Evolutionary conservation across 1,140 invertebrate genomes (phyloP), one percentile per base, ranked within the genome.

Genomic region (Drosophila neocordata): DNA sequence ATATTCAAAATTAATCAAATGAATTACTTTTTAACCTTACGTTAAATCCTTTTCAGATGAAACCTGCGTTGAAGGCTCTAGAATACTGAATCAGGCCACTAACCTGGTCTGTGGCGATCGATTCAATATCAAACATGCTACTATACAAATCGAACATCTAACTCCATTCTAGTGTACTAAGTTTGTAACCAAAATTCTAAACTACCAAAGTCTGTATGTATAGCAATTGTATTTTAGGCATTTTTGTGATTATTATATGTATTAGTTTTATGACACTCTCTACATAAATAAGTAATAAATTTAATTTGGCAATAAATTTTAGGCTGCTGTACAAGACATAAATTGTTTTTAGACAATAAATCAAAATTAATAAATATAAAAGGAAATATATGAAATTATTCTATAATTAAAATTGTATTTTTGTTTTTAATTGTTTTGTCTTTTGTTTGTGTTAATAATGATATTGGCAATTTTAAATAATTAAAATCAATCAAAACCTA

Each of bases 111-210:
- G 95, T 12, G 87, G 91, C 20, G 82, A 83, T 18, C 92, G 93
- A 82, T 94, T 93, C 76, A 92, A 93, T 65, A 93, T 95, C 44
- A 91, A 93, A 52, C 93, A 94, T 84, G 92, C 92, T 59, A 95
- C 95, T 1, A 93, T 95, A 59, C 95, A 95, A 91, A 93, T 95
- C 53, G 90, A 91, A 65, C 81, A 70, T 57, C 51, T 70, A 51
- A 56, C 72, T 66, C 38, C 66, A 22, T 71, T 41, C 35, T 63
- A 35, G 58, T 52, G 20, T 68, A 76, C 69, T 67, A 59, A 51
- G 38, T 69, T 57, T 35, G 44, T 61, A 51, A 6, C 61, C 20
- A 15, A 34, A 57, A 34, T 34, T 57, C 31, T 57, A 55, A 79
- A 12, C 41, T 65, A 75, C 67, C 71, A 82, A 81, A 82, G 79